Conservation (phyloP, 2,888 invertebrate species). For the Agonum fuliginosum region DNA sequence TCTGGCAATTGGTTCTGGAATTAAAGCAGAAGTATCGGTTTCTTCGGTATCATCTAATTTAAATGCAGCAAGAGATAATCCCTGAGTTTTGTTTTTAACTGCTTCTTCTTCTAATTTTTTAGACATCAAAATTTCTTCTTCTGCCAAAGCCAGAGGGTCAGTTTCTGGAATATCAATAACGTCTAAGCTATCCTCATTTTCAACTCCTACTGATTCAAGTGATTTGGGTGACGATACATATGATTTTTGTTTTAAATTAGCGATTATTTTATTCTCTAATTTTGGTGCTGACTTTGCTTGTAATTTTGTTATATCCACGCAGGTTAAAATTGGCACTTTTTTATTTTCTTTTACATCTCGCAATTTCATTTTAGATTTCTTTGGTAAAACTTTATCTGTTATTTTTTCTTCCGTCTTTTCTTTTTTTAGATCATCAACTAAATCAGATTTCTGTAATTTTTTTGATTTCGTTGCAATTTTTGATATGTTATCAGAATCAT, state of each 20-base stretch:
- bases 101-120: conserved; percentile 56
- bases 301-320: conserved; percentile 63
- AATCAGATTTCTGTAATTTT: neutral
- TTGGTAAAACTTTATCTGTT: conserved; percentile 44
- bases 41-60: conserved; percentile 63
- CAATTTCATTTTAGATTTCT: conserved; percentile 61
- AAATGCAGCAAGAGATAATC: conserved; percentile 63
- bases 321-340: conserved; percentile 62
- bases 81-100: conserved; percentile 53
- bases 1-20: conserved; percentile 58
- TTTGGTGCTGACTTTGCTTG: conserved; percentile 60
- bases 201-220: conserved; percentile 57
- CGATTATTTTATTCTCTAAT: conserved; percentile 58
- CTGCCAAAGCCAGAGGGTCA: conserved; percentile 70
- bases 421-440: neutral
- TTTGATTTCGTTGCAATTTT: neutral
- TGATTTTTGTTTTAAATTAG: conserved; percentile 42
- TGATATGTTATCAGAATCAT: neutral
- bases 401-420: conserved; percentile 19
- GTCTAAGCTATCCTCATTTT: conserved; percentile 62
- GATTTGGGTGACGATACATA: conserved; percentile 53
- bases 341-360: conserved; percentile 60
- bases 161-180: conserved; percentile 65
- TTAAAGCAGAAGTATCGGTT: conserved; percentile 22
- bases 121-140: conserved; percentile 63